phyloP scores from a whole-genome alignment of 2,113 vertebrate species.

The Grammomys dolichurus region DNA sequence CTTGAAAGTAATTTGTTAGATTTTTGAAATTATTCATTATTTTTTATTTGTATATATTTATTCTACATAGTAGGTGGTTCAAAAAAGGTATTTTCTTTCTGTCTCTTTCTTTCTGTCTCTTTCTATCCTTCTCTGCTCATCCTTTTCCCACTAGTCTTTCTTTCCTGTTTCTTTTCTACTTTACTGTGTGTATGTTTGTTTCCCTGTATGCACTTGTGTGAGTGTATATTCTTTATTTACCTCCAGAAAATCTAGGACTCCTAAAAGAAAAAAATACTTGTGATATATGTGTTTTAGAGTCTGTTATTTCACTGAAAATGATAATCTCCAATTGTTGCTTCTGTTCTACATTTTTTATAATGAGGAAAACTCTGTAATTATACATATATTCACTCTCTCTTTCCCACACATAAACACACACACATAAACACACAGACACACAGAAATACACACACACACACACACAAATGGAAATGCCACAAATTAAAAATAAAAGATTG shows the following conservation, averaged over 20 bases:
- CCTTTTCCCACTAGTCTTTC: no score
- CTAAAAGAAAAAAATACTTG: neutral
- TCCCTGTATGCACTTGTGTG: neutral
- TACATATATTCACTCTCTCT: neutral
- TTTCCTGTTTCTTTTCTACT: neutral
- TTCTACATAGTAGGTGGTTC: neutral
- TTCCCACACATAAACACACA: neutral
- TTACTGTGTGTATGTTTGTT: neutral
- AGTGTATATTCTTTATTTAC: neutral
- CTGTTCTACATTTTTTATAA: neutral
- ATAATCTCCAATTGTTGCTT: neutral
- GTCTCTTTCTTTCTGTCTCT: no score
- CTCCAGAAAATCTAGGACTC: neutral
- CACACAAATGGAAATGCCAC: neutral
- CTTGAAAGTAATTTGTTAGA: neutral
- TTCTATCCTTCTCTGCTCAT: no score
- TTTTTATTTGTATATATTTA: neutral
- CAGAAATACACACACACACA: neutral
- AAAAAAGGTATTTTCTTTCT: no score
- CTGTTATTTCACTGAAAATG: neutral
- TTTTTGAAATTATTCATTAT: neutral
- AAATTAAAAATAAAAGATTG: conserved; percentile 80
- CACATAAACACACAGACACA: neutral
- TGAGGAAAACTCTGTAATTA: neutral
- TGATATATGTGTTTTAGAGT: neutral